These are phyloP conservation scores for Sapayoa aenigma DNA, from an alignment of 2,113 vertebrate species.

Conservation along the genomic window DNA sequence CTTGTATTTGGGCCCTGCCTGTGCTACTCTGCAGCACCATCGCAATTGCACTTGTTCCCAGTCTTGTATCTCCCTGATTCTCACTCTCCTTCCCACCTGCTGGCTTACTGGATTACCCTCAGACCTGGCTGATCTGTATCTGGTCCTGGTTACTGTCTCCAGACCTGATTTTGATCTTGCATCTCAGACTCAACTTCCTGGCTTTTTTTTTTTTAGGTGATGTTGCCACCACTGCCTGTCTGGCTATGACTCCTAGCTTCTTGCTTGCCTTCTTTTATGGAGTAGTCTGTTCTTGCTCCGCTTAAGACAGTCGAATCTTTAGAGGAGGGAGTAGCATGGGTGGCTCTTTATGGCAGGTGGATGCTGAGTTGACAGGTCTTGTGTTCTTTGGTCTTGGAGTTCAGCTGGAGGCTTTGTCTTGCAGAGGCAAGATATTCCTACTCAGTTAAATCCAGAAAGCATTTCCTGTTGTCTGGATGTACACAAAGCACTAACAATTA, in stretches of 20 bases:
- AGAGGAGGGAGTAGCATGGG: neutral
- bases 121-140: neutral
- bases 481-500: neutral
- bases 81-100: neutral
- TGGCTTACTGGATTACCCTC: neutral
- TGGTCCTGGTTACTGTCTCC: neutral
- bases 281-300: neutral
- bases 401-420: neutral
- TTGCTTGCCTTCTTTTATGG: neutral
- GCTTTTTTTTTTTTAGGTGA: neutral
- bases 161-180: neutral
- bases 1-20: neutral
- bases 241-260: neutral
- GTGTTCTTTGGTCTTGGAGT: neutral
- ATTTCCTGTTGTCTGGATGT: neutral
- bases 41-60: neutral
- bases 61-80: neutral
- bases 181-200: neutral
- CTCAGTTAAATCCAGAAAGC: neutral
- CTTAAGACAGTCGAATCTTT: accelerated
- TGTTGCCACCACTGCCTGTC: neutral
- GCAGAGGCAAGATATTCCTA: neutral
- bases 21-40: neutral
- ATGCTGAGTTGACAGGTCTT: neutral
- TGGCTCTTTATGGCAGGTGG: neutral